Evolutionary conservation across 1,140 invertebrate genomes (phyloP), one percentile per base, ranked within the genome.

Genomic region (Zaprionus davidi): DNA sequence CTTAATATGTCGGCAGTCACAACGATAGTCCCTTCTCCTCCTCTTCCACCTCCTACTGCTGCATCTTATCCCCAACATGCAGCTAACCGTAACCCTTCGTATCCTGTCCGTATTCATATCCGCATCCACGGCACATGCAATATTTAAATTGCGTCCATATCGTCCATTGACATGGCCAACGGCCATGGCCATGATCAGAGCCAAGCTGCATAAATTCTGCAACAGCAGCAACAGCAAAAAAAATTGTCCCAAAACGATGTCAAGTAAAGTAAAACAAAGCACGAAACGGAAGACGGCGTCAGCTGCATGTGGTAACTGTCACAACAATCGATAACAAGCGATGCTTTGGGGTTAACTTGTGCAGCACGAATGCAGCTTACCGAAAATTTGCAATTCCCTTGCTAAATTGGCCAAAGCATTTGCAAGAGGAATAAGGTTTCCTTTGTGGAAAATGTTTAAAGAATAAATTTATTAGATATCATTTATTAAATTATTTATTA

Each of bases 1-100:
- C 83, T 87, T 87, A 88, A 87, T 87, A 87, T 87, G 84, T 71
- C 68, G 79, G 57, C 83, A 79, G 79, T 87, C 79, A 78, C 82
- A 44, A 44, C 34, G 56, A 74, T 77, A 79, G 36, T 34, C 36
- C 7, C 31, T 9, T 12, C 63, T 38, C 49, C 15, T 46, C 12
- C 15, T 15, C 44, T 6, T 26, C 22, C 7, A 15, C 49, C 31
- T 55, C 46, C 44, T 57, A 36, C 55, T 60, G 15, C 15, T 60
- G 31, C 31, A 44, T 26, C 58, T 62, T 11, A 46, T 44, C 5
- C 41, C 38, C 38, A 17, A 66, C 31, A 59, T 63, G 28, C 11
- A 69, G 31, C 62, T 41, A 49, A 53, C 66, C 71, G 75, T 80
- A 75, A 36, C 75, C 62, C 75, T 59, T 49, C 24, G 36, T 38